Base-by-base conservation (phyloP, 2,888 invertebrate genomes). In the Iselma pallidipennis region DNA sequence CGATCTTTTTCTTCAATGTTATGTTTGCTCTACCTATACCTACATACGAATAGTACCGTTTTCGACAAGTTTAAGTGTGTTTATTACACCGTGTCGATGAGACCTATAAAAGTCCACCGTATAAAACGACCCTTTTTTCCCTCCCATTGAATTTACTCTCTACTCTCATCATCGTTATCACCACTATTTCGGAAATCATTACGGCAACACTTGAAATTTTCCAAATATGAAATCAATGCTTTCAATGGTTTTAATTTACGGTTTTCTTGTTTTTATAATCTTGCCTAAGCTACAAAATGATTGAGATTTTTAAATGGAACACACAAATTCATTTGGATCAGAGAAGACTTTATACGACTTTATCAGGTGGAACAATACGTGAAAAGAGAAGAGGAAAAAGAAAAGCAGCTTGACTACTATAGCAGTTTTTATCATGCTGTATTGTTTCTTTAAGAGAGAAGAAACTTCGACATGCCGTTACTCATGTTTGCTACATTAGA, bases 401-500 rank as follows among this genome's bases (percentile, higher is more conserved):
- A 29, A 29, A 51, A 49, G 52, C 28, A n/a, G n/a, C 23, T 53
- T 33, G 23, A 42, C 37, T 50, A 59, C 25, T 53, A 37, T 58
- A 59, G 48, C 23, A 23, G 5, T 45, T 45, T 62, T 62, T 62
- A 63, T 63, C 56, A 59, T 52, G 12, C n/a, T 45, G 29, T 42
- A 56, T 63, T 56, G 52, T 63, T 63, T 55, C 58, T 56, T 63
- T 53, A 45, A 12, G 31, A 19, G 16, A 53, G 37, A 53, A 31
- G 12, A 19, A 54, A 48, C 49, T 55, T 59, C 31, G 25, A 55
- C 59, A 51, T 55, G 55, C 58, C 49, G 55, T 62, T 51, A 42
- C 49, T 58, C 61, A 58, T 58, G 57, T 62, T 50, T 42, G 54
- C 53, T 61, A 53, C 57, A 61, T 61, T 57, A 48, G 52, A 52